phyloP scores from a whole-genome alignment of 2,888 invertebrate genomes.

The Synanthedon tipuliformis region DNA sequence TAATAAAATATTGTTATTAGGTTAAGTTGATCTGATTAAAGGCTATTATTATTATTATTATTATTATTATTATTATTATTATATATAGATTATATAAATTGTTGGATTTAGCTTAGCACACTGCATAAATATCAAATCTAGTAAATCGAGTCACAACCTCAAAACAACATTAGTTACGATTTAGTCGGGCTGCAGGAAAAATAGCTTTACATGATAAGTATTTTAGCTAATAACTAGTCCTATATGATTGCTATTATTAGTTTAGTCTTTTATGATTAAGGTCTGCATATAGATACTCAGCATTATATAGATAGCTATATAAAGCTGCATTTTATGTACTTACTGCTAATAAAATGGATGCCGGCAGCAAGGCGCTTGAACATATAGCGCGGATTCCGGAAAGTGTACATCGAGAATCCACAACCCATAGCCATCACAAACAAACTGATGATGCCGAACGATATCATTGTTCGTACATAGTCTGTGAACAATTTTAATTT shows the following conservation, averaged over 20 bases:
- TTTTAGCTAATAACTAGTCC: no score
- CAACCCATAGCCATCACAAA: slow-evolving; percentile 86
- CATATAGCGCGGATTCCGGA: slow-evolving; percentile 87
- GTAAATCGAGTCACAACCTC: no score
- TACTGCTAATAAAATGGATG: slow-evolving; percentile 85
- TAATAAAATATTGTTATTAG: no score
- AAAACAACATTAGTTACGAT: no score
- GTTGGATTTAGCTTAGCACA: no score
- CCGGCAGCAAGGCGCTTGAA: slow-evolving; percentile 88
- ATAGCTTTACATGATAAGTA: no score
- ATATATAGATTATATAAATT: no score
- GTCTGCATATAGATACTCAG: background rate
- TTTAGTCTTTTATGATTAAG: background rate
- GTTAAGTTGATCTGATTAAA: no score
- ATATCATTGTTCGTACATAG: slow-evolving; percentile 85
- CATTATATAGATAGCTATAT: background rate
- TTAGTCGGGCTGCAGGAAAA: no score
- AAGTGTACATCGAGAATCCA: slow-evolving; percentile 85
- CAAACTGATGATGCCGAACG: slow-evolving; percentile 85
- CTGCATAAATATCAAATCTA: no score
- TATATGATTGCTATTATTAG: background rate
- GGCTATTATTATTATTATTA: no score
- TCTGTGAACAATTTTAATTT: slow-evolving; percentile 61
- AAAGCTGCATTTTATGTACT: slow-evolving; percentile 24
- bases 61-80: no score